Conservation (phyloP, 1,140 invertebrate genomes). For the Cydia amplana region DNA sequence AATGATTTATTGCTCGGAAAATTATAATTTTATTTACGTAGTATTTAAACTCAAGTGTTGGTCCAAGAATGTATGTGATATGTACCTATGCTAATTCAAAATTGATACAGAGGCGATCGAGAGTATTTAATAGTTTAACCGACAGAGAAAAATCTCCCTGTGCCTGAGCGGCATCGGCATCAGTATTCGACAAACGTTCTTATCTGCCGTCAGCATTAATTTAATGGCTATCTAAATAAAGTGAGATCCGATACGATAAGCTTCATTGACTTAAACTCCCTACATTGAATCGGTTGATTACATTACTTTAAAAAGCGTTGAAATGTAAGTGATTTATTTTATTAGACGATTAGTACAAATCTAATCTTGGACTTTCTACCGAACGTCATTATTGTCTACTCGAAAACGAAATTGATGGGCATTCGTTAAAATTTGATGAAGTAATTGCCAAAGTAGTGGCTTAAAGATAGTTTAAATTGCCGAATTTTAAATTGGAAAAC, state of each 20-base stretch:
- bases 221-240: conserved; percentile 76
- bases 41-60: neutral
- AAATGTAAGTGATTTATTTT: conserved; percentile 60
- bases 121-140: neutral
- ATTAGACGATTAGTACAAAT: conserved; percentile 36
- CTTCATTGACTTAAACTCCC: conserved; percentile 64
- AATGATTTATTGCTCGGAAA: conserved; percentile 34
- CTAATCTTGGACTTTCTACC: conserved; percentile 14
- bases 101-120: neutral
- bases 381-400: conserved; percentile 19
- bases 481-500: conserved; percentile 45
- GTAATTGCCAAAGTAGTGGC: conserved; percentile 33
- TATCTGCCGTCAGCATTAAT: conserved; percentile 69
- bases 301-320: conserved; percentile 61
- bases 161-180: conserved; percentile 51
- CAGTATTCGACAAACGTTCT: conserved; percentile 62
- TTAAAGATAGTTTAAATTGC: conserved; percentile 42
- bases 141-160: conserved; percentile 21
- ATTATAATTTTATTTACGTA: neutral
- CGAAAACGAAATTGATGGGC: conserved; percentile 24
- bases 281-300: conserved; percentile 63
- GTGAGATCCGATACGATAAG: conserved; percentile 74
- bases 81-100: neutral
- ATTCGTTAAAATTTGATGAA: conserved; percentile 38
- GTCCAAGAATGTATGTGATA: neutral